Conservation (phyloP, 1,140 invertebrate genomes). For the Drosophila bocki region DNA sequence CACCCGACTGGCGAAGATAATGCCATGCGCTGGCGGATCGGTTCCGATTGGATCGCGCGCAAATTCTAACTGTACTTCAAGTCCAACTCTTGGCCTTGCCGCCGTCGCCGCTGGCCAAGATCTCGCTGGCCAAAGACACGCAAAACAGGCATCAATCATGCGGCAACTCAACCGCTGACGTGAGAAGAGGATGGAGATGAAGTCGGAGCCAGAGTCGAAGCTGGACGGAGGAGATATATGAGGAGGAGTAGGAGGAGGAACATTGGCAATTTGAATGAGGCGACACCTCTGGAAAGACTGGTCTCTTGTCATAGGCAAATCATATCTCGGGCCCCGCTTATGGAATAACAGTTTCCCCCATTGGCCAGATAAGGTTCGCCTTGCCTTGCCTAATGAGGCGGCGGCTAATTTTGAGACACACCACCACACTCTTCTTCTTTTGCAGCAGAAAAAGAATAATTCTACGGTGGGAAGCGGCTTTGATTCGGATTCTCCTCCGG, state of each 20-base stretch:
- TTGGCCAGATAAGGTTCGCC: slow-evolving; percentile 62
- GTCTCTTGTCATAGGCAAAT: slow-evolving; percentile 75
- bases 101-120: slow-evolving; percentile 24
- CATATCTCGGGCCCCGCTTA: slow-evolving; percentile 55
- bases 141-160: slow-evolving; percentile 84
- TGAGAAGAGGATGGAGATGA: slow-evolving; percentile 14
- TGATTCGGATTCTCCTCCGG: slow-evolving; percentile 26
- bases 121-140: slow-evolving; percentile 54
- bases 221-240: background rate
- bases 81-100: slow-evolving; percentile 45
- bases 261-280: slow-evolving; percentile 44
- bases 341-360: slow-evolving; percentile 34
- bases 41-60: slow-evolving; percentile 41
- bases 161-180: slow-evolving; percentile 72
- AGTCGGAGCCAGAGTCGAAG: background rate
- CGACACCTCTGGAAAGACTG: slow-evolving; percentile 51
- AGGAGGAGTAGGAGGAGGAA: background rate
- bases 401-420: slow-evolving; percentile 63
- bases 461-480: slow-evolving; percentile 55
- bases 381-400: slow-evolving; percentile 67
- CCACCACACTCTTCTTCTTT: slow-evolving; percentile 13
- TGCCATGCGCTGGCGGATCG: slow-evolving; percentile 54
- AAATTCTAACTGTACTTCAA: slow-evolving; percentile 52
- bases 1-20: slow-evolving; percentile 34
- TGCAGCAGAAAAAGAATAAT: background rate